These are phyloP conservation scores for Brachionus manjavacas DNA, from an alignment of 1,140 invertebrate species.

Conservation along the genomic window DNA sequence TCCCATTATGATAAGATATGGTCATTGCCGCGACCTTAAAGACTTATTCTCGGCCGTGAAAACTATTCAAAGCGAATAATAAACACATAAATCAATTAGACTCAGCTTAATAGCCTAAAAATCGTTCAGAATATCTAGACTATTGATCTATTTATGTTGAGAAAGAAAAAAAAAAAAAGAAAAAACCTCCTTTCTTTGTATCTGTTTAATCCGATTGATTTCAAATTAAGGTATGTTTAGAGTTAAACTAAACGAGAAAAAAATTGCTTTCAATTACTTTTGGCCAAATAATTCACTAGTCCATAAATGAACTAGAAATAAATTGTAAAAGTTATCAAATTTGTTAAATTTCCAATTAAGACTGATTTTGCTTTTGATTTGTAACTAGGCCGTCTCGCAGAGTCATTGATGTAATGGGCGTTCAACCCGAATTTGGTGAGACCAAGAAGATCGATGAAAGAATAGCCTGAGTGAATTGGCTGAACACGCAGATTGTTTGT, in stretches of 20 bases:
- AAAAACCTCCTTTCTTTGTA: neutral
- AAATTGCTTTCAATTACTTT: slow-evolving; percentile 13
- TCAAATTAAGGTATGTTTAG: slow-evolving; percentile 18
- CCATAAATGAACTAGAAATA: neutral
- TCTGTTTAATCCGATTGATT: slow-evolving; percentile 22
- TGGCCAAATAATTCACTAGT: neutral
- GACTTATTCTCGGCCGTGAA: neutral
- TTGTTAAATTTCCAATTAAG: slow-evolving; percentile 26
- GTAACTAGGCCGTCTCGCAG: neutral
- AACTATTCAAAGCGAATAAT: neutral
- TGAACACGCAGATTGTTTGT: neutral
- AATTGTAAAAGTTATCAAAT: slow-evolving; percentile 10
- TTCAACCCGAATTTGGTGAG: neutral
- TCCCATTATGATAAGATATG: neutral
- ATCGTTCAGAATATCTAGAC: neutral
- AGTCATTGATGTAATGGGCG: neutral
- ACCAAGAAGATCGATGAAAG: neutral
- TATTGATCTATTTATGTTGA: neutral
- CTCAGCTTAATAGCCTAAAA: neutral
- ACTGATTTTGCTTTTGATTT: slow-evolving; percentile 12
- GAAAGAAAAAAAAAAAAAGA: neutral
- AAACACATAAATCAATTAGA: neutral
- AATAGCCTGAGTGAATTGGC: neutral
- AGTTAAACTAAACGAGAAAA: neutral
- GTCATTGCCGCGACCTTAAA: neutral